A percentile compares a stretch with the other conserved stretches of the same genome.
phyloP scores from a whole-genome alignment of 2,888 invertebrate species.

The Tryphoninae sp. region DNA sequence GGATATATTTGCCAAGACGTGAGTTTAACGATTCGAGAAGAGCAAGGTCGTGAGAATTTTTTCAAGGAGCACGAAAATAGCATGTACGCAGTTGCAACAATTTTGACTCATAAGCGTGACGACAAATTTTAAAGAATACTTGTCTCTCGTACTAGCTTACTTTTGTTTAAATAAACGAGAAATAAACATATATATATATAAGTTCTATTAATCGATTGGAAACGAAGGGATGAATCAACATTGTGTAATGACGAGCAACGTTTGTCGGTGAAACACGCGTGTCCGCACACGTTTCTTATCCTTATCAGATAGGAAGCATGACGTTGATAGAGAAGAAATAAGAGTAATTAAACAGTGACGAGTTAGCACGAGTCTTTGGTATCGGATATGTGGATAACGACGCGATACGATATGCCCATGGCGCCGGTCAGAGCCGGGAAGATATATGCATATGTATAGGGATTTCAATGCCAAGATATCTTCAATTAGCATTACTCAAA shows the following conservation, averaged over 20 bases:
- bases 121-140: too few relatives aligned
- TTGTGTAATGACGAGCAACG: slow-evolving; percentile 15
- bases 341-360: slow-evolving; percentile 21
- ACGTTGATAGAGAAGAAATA: neutral
- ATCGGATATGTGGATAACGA: slow-evolving; percentile 9
- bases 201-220: neutral
- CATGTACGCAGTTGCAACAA: neutral
- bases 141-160: too few relatives aligned
- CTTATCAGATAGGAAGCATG: slow-evolving; percentile 1
- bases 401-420: neutral
- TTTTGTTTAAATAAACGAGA: too few relatives aligned
- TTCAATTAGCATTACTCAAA: neutral
- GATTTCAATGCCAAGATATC: neutral
- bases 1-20: neutral
- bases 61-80: slow-evolving; percentile 2
- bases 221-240: neutral
- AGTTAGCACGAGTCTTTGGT: slow-evolving; percentile 15
- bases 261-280: slow-evolving; percentile 21
- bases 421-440: slow-evolving; percentile 6
- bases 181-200: neutral
- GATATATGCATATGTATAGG: neutral
- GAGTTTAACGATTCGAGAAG: neutral
- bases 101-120: neutral
- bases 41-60: slow-evolving; percentile 15
- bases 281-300: slow-evolving; percentile 30